Evolutionary conservation across 2,888 invertebrate species (phyloP), one percentile per base, ranked within the genome.

Genomic region (Epirrhoe alternata): DNA sequence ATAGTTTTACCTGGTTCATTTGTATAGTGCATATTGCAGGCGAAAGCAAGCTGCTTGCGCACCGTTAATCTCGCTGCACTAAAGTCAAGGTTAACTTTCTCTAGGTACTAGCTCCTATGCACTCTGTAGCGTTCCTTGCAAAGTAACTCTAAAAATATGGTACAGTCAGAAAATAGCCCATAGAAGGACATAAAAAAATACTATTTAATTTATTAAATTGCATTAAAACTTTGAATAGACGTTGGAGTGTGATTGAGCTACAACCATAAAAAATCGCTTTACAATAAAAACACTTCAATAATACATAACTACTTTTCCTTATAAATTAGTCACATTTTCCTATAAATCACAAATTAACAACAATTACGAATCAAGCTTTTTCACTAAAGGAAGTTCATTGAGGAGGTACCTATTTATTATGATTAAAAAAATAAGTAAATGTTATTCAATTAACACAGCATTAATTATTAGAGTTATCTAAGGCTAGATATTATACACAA

Each of bases 81-180:
- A 78, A 80, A 80, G 78, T 78, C 87, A 89, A 90, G 89, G 89
- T 87, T 86, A 89, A 89, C 92, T 92, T 92, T 92, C 91, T 84
- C 91, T 81, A 24, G 24, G 24, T 24, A 76, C 80, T 77, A 80
- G 78, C 78, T 77, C 76, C 81, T 68, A 61, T 66, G 59, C 63
- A 51, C 49, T 60, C 35, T 53, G 42, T 45, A 53, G 6, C 30
- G 45, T 47, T 61, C 16, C 12, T 6, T 24, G 38, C 38, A 42
- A 42, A 33, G 33, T 33, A 7, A 42, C 38, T 42, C 12, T 12
- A 12, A 42, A 42, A 42, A 38, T 38, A 38, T 38, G 10, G 38
- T 38, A 38, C 0, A 10, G 10, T 7, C 38, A 38, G 8, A 6
- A 38, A 7, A 33, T 2, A 24, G 3, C 24, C 24, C 24, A 24